Evolutionary conservation across 1,140 invertebrate species (phyloP).

Genomic region (Caenorhabditis inopinata): DNA sequence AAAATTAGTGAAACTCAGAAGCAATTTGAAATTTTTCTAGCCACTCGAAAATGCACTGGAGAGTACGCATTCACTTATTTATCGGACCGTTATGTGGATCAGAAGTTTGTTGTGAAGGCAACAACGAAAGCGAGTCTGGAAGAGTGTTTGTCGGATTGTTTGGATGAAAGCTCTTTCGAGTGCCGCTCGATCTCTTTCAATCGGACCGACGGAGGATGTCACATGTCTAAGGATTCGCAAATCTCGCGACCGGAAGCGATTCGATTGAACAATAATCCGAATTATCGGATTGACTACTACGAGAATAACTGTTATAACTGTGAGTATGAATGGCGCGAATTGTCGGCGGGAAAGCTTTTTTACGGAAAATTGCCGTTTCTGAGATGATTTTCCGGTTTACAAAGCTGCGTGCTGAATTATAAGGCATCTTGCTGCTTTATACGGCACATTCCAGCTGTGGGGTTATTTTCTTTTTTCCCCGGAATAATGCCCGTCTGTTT

Average conservation of each 20-base stretch:
- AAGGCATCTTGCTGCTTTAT: no score
- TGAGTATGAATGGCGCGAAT: no score
- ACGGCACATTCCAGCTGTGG: no score
- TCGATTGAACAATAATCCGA: conserved; percentile 65
- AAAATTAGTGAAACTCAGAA: neutral
- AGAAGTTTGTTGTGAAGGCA: conserved; percentile 49
- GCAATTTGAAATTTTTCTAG: conserved; percentile 52
- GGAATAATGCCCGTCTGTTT: no score
- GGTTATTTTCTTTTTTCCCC: no score
- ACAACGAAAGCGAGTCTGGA: conserved; percentile 53
- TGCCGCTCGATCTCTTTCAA: conserved; percentile 64
- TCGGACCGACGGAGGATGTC: conserved; percentile 63
- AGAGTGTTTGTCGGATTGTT: conserved; percentile 63
- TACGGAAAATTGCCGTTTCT: no score
- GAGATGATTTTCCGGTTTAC: no score
- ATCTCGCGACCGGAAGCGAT: conserved; percentile 61
- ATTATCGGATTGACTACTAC: conserved; percentile 65
- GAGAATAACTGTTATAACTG: conserved; percentile 66
- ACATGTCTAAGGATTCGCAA: conserved; percentile 63
- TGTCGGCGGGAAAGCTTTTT: no score
- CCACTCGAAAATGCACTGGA: conserved; percentile 57
- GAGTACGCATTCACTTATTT: conserved; percentile 66
- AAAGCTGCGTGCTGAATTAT: no score
- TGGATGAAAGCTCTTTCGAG: conserved; percentile 57
- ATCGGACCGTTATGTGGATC: conserved; percentile 64